A percentile compares a stretch with the other conserved stretches of the same genome.
Evolutionary conservation across 2,797 vertebrate species (phyloP).

Genomic region (Argya squamiceps): DNA sequence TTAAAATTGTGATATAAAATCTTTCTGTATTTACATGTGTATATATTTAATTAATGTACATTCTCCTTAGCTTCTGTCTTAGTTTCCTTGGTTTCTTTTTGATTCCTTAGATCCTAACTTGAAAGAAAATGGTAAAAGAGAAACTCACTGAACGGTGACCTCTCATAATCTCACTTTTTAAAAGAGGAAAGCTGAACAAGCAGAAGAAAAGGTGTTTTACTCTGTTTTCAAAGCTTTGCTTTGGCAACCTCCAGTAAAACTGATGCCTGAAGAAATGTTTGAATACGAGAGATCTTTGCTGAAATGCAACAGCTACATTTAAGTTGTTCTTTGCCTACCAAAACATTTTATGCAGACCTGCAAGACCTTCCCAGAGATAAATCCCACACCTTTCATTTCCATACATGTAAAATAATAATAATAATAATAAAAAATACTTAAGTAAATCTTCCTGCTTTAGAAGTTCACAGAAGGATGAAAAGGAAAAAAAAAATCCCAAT

Average conservation of each 20-base stretch:
- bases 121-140: neutral
- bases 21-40: neutral
- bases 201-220: neutral
- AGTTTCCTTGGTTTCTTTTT: neutral
- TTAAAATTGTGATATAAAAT: neutral
- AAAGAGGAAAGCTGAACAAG: neutral
- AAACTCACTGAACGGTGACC: neutral
- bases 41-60: neutral
- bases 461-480: neutral
- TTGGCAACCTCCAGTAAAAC: neutral
- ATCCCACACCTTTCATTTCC: slow-evolving; percentile 35
- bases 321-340: slow-evolving; percentile 4
- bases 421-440: neutral
- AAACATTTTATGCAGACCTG: neutral
- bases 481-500: neutral
- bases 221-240: neutral
- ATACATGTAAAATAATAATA: neutral
- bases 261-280: neutral
- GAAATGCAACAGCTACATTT: neutral
- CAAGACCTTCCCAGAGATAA: slow-evolving; percentile 4
- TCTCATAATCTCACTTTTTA: neutral
- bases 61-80: neutral
- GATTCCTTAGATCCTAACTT: neutral
- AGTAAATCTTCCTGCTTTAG: neutral
- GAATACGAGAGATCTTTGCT: neutral